Conservation (phyloP, 2,888 invertebrate genomes). For the Leptarthrus brevirostris region DNA sequence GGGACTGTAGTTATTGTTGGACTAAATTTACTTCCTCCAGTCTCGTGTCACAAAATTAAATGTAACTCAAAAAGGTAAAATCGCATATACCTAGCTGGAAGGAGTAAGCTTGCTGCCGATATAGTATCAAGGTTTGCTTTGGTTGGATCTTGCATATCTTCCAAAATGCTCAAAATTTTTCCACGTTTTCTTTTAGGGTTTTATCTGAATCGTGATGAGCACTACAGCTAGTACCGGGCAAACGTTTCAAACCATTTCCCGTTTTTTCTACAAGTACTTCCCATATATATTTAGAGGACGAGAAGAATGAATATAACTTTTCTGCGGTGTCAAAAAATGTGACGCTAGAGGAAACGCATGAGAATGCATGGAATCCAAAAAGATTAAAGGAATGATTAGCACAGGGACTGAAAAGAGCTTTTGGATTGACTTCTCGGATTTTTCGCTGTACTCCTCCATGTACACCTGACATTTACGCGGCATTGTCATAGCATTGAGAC, state of each 20-base stretch:
- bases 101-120: conserved; percentile 38
- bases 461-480: conserved; percentile 54
- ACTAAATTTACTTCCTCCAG: no score
- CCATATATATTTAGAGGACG: conserved; percentile 6
- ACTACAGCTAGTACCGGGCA: neutral
- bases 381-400: conserved; percentile 49
- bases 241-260: conserved; percentile 16
- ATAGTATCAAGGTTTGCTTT: no score
- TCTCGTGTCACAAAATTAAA: no score
- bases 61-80: neutral
- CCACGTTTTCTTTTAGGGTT: conserved; percentile 13
- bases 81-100: conserved; percentile 10
- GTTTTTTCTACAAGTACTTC: conserved; percentile 15
- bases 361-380: neutral
- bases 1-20: no score
- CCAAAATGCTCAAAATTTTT: no score
- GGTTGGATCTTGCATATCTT: no score
- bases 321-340: no score
- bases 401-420: no score
- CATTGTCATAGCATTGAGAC: conserved; percentile 55
- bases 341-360: no score
- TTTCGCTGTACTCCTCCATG: conserved; percentile 54
- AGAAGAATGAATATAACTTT: no score
- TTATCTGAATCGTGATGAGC: neutral
- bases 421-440: conserved; percentile 41